Conservation (phyloP, 2,888 invertebrate species). For the Watsonalla cultraria region DNA sequence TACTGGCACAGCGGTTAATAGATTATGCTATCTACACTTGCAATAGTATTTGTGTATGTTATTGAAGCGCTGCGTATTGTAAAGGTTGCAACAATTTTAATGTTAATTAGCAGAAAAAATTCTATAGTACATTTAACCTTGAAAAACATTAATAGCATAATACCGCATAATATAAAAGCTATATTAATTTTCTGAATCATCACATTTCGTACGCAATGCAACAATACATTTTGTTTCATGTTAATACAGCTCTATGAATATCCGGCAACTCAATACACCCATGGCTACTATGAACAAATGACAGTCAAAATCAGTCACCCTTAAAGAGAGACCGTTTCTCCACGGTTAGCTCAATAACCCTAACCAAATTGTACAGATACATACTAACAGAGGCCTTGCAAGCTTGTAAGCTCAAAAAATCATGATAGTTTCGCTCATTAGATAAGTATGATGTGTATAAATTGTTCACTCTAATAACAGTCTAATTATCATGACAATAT, state of each 20-base stretch:
- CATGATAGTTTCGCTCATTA: too few species aligned
- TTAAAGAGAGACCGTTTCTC: slow-evolving; percentile 35
- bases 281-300: slow-evolving; percentile 13
- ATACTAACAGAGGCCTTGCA: slow-evolving; percentile 32
- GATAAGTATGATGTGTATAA: too few species aligned
- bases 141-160: too few species aligned
- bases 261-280: slow-evolving; percentile 10
- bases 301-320: slow-evolving; percentile 41
- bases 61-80: neutral
- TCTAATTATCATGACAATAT: neutral
- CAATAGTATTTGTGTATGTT: slow-evolving; percentile 25
- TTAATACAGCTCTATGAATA: slow-evolving; percentile 28
- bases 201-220: too few species aligned
- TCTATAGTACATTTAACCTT: too few species aligned
- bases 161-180: too few species aligned
- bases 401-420: slow-evolving; percentile 4
- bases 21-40: slow-evolving; percentile 45
- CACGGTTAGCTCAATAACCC: slow-evolving; percentile 28
- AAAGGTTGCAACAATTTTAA: neutral
- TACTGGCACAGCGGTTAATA: slow-evolving; percentile 49
- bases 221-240: slow-evolving; percentile 1
- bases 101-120: too few species aligned
- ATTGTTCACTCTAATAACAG: too few species aligned
- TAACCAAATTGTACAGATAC: slow-evolving; percentile 25
- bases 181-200: neutral